phyloP scores from a whole-genome alignment of 2,797 vertebrate species.

The Amniataba percoides region DNA sequence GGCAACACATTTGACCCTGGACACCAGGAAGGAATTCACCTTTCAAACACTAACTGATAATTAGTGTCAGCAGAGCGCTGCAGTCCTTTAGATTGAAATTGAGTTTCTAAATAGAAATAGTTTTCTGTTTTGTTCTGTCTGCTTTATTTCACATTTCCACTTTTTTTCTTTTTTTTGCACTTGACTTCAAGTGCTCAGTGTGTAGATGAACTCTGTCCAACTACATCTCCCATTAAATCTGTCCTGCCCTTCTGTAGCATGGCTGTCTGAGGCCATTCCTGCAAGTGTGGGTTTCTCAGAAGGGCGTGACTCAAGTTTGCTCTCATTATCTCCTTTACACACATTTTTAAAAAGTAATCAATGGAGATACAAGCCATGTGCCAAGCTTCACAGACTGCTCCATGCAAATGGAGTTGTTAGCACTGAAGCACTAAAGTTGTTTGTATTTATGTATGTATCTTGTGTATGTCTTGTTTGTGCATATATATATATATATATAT shows the following conservation, averaged over 20 bases:
- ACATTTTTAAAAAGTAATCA: constrained; percentile 22
- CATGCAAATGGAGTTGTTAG: neutral
- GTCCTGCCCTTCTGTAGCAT: neutral
- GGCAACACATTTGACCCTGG: neutral
- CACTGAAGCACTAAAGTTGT: neutral
- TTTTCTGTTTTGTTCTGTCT: neutral
- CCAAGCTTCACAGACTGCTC: neutral
- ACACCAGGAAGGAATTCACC: neutral
- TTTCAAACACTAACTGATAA: neutral
- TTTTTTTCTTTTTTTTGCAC: constrained; percentile 15
- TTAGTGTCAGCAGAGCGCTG: neutral
- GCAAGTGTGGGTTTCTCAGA: constrained; percentile 19
- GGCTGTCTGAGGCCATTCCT: neutral
- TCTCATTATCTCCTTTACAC: constrained; percentile 69
- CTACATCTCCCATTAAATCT: neutral
- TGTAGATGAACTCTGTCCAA: neutral
- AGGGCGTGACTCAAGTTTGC: constrained; percentile 68
- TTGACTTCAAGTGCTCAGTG: neutral
- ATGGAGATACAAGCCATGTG: constrained; percentile 5
- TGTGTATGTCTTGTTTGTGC: neutral
- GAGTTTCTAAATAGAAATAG: neutral
- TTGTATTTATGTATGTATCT: neutral
- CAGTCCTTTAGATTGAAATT: neutral
- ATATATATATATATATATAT: too few relatives aligned
- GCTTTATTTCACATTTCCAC: neutral